Evolutionary conservation across 2,888 invertebrate species (phyloP).

Genomic region (Octonoba sinensis): DNA sequence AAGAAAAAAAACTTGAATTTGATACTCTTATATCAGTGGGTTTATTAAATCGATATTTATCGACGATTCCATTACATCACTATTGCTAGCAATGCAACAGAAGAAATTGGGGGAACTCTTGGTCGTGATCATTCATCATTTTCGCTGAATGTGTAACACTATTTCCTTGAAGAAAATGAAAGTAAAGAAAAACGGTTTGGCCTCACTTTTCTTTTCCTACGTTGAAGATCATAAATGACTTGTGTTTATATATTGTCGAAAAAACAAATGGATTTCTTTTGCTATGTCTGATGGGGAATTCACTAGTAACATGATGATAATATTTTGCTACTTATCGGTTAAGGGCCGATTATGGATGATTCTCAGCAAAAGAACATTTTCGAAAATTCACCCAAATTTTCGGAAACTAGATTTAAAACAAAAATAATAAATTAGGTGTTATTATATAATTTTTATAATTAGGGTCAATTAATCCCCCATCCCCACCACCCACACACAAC

Average conservation of each 20-base stretch:
- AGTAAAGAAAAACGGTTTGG: conserved; percentile 20
- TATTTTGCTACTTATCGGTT: no score
- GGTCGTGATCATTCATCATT: conserved; percentile 46
- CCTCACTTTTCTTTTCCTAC: conserved; percentile 32
- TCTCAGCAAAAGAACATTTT: no score
- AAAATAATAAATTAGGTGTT: no score
- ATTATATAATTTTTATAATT: no score
- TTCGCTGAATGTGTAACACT: conserved; percentile 43
- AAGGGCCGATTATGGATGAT: no score
- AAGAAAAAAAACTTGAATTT: no score
- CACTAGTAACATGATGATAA: no score
- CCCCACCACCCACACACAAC: no score
- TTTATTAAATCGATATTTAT: conserved; percentile 32
- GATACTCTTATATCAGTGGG: conserved; percentile 17
- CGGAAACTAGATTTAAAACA: no score
- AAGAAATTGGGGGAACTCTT: conserved; percentile 13
- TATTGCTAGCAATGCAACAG: conserved; percentile 30
- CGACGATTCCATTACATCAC: conserved; percentile 39
- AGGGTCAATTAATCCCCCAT: no score
- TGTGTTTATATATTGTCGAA: conserved; percentile 42
- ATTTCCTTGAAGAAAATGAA: conserved; percentile 42
- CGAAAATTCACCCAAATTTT: no score
- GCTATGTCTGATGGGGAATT: no score
- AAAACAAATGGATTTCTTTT: conserved; percentile 25
- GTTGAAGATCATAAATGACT: conserved; percentile 61